Base-by-base conservation (phyloP, 1,140 invertebrate genomes). In the Diachasma alloeum region DNA sequence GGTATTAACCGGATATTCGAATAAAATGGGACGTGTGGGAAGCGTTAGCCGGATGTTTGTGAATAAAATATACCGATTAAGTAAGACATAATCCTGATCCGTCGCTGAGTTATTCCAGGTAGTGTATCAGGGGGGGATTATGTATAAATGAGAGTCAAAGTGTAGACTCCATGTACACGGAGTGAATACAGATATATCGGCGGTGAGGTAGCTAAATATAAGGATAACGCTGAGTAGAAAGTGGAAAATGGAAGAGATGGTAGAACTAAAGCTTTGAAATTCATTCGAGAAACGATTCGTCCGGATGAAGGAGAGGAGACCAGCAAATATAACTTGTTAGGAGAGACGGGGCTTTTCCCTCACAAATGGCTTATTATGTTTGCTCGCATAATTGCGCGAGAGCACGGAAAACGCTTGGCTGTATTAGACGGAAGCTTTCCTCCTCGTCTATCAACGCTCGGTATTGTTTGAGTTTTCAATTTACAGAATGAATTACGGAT, bases 251-350 rank as follows among this genome's bases (percentile, higher is more conserved):
- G 44, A 59, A 56, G 24, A 56, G 71, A 44, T 72, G 70, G 36
- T 4, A 39, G 37, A 17, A 31, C 13, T 31, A 13, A 44, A 71
- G 37, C 36, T 8, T 26, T n/a, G 44, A 53, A 72, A 53, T 72
- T 53, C 26, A 36, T 17, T 72, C 46, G 44, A 13, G 48, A 53
- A 53, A 72, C 31, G 8, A 72, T 72, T 36, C 44, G 42, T 39
- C n/a, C 11, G 48, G n/a, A 15, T 72, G 71, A 39, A 70, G 11
- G 9, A 17, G 44, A 37, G 71, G 6, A 59, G 46, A 72, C 31
- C 53, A 24, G 46, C 46, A 59, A 72, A 72, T 72, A 72, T 72
- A 37, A 53, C 71, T 53, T 53, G 31, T 53, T 68, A 39, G n/a
- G 0, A 8, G 36, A 37, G 36, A 68, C 36, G 36, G 17, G 15